Conservation (phyloP, 2,888 invertebrate genomes). For the Subacronicta megacephala region DNA sequence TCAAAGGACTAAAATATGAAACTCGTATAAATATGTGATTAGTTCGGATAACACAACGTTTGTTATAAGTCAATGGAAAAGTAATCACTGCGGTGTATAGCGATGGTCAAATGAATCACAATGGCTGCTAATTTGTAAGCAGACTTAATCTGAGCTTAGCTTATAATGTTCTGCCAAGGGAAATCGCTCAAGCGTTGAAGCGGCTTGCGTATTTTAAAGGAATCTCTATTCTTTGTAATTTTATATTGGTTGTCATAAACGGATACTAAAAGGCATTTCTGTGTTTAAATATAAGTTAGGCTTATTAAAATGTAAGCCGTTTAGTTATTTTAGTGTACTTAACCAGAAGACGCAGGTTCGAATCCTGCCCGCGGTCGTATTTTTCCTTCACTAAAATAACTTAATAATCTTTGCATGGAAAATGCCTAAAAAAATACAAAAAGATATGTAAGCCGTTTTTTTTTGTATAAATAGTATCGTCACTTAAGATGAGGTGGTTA, state of each 20-base stretch:
- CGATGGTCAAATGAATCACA: not conserved
- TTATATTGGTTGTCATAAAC: not conserved
- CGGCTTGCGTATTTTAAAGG: not conserved
- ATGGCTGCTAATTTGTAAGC: slow-evolving; percentile 1
- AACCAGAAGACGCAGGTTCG: too few relatives aligned
- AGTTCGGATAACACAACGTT: not conserved
- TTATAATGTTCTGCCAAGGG: not conserved
- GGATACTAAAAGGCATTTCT: too few relatives aligned
- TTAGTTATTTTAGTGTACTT: too few relatives aligned
- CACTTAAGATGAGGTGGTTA: too few relatives aligned
- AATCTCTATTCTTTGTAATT: not conserved
- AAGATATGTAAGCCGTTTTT: too few relatives aligned
- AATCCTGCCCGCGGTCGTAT: too few relatives aligned
- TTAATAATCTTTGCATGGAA: too few relatives aligned
- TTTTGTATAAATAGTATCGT: too few relatives aligned
- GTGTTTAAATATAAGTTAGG: too few relatives aligned
- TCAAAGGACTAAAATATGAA: slow-evolving; percentile 4
- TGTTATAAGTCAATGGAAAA: slow-evolving; percentile 8
- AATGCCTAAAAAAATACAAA: too few relatives aligned
- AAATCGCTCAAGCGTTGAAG: not conserved
- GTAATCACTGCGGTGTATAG: not conserved
- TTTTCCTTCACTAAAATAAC: too few relatives aligned
- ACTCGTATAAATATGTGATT: slow-evolving; percentile 3
- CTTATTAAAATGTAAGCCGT: too few relatives aligned
- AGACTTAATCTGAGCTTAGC: not conserved